These are phyloP conservation scores for Sigmodon hispidus DNA, from an alignment of 2,113 vertebrate species.

Conservation along the genomic window DNA sequence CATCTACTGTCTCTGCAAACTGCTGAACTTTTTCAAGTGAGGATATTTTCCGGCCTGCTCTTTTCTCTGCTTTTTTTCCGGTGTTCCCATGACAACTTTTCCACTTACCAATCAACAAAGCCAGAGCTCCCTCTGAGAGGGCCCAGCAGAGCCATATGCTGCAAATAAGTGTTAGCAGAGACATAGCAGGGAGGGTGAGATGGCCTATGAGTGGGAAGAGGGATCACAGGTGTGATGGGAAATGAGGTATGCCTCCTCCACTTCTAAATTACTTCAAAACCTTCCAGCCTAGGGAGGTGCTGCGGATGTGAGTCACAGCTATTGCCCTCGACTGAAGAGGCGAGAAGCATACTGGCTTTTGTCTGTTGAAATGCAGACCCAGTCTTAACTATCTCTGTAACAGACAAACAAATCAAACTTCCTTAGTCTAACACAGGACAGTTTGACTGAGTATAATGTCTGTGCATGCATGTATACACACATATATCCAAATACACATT, in stretches of 20 bases:
- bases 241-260: constrained; percentile 25
- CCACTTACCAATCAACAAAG: constrained; percentile 29
- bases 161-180: not conserved
- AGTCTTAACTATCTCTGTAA: not conserved
- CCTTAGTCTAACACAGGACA: not conserved
- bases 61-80: constrained; percentile 45
- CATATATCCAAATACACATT: not conserved
- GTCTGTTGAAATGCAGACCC: not conserved
- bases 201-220: constrained; percentile 48
- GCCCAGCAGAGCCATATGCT: not conserved
- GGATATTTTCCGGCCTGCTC: constrained; percentile 37
- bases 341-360: not conserved
- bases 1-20: not conserved
- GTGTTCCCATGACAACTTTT: constrained; percentile 32
- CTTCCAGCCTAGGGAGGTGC: not conserved
- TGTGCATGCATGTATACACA: not conserved
- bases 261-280: constrained; percentile 21
- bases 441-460: not conserved
- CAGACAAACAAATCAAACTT: not conserved
- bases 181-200: not conserved
- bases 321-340: not conserved
- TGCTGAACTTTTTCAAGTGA: constrained; percentile 10
- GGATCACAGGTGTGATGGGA: not conserved
- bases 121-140: not conserved
- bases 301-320: constrained; percentile 19